A percentile compares a stretch with the other conserved stretches of the same genome.
These are phyloP conservation scores for Heteropelma amictum DNA, from an alignment of 2,888 invertebrate genomes.

Conservation along the genomic window DNA sequence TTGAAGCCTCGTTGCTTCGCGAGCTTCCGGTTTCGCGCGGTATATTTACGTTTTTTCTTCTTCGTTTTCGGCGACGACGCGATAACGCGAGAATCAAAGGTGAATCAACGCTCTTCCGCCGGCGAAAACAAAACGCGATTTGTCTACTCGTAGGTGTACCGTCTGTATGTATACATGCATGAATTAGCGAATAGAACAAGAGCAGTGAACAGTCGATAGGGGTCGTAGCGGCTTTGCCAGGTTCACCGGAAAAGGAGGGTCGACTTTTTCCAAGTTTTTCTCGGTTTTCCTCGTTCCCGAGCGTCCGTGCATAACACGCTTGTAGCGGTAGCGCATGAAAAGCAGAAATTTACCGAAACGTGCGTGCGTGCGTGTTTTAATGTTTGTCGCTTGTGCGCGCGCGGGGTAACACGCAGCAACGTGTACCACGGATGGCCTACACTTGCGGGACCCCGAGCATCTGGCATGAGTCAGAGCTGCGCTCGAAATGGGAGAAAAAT, in stretches of 20 bases:
- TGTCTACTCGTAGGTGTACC: neutral
- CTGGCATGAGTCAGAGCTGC: constrained; percentile 66
- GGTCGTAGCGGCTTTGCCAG: neutral
- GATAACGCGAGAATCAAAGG: neutral
- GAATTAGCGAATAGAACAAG: too few species aligned
- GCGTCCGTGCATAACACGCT: constrained; percentile 23
- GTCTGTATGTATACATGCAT: neutral
- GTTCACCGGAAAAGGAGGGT: neutral
- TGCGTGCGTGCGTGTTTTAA: constrained; percentile 24
- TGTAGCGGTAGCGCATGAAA: neutral
- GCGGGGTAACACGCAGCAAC: constrained; percentile 14
- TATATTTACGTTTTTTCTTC: neutral
- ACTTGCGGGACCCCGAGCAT: constrained; percentile 59
- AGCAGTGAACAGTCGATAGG: neutral
- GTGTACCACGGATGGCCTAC: constrained; percentile 39
- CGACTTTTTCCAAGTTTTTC: neutral
- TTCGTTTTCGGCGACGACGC: neutral
- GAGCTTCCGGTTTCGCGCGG: neutral
- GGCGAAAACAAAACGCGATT: neutral
- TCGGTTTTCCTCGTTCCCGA: constrained; percentile 48
- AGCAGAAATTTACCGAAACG: neutral
- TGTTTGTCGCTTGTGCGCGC: neutral
- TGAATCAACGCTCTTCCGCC: neutral
- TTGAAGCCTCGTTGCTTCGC: too few species aligned
- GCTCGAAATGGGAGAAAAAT: constrained; percentile 6